Conservation (phyloP, 1,140 invertebrate species). For the Drosophila sp. region DNA sequence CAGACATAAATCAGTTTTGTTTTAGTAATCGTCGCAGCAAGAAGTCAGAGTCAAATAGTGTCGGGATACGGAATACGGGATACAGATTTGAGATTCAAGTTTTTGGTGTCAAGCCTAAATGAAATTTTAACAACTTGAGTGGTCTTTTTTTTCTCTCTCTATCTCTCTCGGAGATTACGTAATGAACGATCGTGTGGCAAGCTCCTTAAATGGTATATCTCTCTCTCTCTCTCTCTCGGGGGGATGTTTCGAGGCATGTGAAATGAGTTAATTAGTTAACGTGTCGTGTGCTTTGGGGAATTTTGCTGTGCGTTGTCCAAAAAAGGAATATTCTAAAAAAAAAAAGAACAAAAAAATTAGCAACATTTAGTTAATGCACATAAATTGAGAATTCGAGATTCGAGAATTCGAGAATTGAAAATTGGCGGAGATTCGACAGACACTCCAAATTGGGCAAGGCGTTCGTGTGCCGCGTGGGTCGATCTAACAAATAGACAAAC, state of each 20-base stretch:
- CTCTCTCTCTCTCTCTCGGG: too few relatives aligned
- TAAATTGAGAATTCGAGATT: constrained; percentile 44
- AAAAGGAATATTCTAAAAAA: constrained; percentile 45
- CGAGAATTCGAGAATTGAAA: constrained; percentile 16
- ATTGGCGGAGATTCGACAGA: constrained; percentile 23
- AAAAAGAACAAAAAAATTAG: constrained; percentile 70
- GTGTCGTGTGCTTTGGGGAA: constrained; percentile 55
- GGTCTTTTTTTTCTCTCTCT: background rate
- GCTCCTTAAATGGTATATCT: background rate
- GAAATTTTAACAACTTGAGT: constrained; percentile 11
- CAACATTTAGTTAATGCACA: constrained; percentile 78
- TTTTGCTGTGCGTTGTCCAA: constrained; percentile 48
- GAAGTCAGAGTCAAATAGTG: constrained; percentile 59
- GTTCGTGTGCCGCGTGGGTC: constrained; percentile 63
- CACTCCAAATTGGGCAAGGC: constrained; percentile 69
- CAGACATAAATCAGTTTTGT: constrained; percentile 80
- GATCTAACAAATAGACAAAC: constrained; percentile 33
- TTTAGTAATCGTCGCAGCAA: constrained; percentile 78
- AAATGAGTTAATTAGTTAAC: constrained; percentile 73
- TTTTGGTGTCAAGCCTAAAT: constrained; percentile 8
- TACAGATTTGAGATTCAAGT: constrained; percentile 24
- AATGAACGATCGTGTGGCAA: constrained; percentile 2
- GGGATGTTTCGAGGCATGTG: constrained; percentile 3
- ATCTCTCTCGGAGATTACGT: background rate
- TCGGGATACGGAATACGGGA: constrained; percentile 10